phyloP scores from a whole-genome alignment of 2,797 vertebrate genomes.

The Oreochromis grahami region DNA sequence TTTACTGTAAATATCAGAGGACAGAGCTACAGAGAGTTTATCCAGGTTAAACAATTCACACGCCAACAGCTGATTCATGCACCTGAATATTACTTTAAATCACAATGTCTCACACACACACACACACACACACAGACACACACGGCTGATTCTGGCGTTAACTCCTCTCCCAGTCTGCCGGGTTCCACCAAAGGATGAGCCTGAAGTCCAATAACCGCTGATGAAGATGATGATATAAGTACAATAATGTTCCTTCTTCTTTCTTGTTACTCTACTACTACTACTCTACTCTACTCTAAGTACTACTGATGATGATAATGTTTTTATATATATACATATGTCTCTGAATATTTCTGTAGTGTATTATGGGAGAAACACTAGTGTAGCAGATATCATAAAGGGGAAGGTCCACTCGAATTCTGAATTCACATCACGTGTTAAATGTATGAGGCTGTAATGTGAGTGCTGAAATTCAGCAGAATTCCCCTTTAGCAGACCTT shows the following conservation, averaged over 20 bases:
- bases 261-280: conserved; percentile 82
- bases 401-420: conserved; percentile 43
- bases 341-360: conserved; percentile 76
- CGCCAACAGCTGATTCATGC: conserved; percentile 1
- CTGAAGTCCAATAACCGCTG: conserved; percentile 60
- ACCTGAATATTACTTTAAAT: background rate
- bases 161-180: conserved; percentile 52
- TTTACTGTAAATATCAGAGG: conserved; percentile 50
- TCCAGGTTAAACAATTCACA: conserved; percentile 26
- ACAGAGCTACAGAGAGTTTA: conserved; percentile 27
- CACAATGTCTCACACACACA: background rate
- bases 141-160: conserved; percentile 43
- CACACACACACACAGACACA: background rate
- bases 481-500: conserved; percentile 62
- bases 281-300: conserved; percentile 78
- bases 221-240: conserved; percentile 67
- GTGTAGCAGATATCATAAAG: conserved; percentile 75
- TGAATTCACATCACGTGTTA: conserved; percentile 43
- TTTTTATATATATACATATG: conserved; percentile 72
- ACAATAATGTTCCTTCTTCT: conserved; percentile 81
- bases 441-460: conserved; percentile 51
- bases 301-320: conserved; percentile 75
- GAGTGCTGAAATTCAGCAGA: conserved; percentile 53
- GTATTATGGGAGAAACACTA: conserved; percentile 79
- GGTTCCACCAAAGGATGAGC: conserved; percentile 58